These are phyloP conservation scores for Gila orcuttii DNA, from an alignment of 2,113 vertebrate genomes.

Conservation along the genomic window DNA sequence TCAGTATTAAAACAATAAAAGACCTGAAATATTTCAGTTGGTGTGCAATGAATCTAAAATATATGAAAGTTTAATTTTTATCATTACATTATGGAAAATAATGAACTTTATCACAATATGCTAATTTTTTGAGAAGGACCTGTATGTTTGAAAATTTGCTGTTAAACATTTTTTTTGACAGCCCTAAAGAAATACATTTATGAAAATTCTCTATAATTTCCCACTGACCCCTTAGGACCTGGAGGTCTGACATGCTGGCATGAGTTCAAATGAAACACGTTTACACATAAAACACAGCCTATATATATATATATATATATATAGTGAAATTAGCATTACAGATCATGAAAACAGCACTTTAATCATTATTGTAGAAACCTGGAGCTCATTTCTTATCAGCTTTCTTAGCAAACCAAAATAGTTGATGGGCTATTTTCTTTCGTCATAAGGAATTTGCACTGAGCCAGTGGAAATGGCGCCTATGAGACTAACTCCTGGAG, in stretches of 20 bases:
- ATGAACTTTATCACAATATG: too few species aligned
- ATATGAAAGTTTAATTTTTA: too few species aligned
- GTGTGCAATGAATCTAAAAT: too few species aligned
- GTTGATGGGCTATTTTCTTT: not conserved
- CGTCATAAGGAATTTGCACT: constrained; percentile 69
- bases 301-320: not conserved
- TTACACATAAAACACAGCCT: not conserved
- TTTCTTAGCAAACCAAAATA: not conserved
- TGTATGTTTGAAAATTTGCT: not conserved
- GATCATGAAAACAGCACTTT: not conserved
- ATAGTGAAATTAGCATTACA: not conserved
- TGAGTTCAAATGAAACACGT: too few species aligned
- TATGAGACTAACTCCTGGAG: constrained; percentile 87
- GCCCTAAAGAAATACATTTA: not conserved
- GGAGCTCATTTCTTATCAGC: not conserved
- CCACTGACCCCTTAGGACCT: not conserved
- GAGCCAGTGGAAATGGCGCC: constrained; percentile 80
- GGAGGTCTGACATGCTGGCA: not conserved
- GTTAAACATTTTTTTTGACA: not conserved
- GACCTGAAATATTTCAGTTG: too few species aligned
- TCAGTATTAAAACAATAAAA: too few species aligned
- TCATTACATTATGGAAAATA: too few species aligned
- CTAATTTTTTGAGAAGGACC: too few species aligned
- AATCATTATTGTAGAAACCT: not conserved
- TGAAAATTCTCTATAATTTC: not conserved